Conservation (phyloP, 1,140 invertebrate species). For the Rhizoglyphus robini region DNA sequence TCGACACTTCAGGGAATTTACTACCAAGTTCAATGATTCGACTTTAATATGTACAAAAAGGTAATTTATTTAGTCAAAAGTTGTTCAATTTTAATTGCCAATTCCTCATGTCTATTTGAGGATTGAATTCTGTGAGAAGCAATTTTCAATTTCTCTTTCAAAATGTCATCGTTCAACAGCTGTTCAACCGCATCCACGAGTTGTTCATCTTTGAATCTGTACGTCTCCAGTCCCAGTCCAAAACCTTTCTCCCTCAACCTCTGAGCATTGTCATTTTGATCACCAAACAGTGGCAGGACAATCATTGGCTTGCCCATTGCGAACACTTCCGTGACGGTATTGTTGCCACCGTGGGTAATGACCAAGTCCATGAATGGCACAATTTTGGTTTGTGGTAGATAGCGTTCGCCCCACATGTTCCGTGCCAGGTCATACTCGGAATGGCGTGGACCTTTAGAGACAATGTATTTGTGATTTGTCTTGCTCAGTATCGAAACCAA, state of each 20-base stretch:
- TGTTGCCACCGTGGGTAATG: slow-evolving; percentile 31
- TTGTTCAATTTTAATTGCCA: not conserved
- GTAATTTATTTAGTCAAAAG: too few species aligned
- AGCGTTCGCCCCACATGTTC: slow-evolving; percentile 21
- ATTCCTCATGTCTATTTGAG: not conserved
- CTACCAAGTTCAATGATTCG: too few species aligned
- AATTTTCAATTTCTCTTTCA: not conserved
- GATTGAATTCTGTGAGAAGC: not conserved
- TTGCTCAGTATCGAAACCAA: not conserved
- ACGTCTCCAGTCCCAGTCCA: not conserved
- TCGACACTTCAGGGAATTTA: too few species aligned
- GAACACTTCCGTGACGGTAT: slow-evolving; percentile 13
- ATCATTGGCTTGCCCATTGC: slow-evolving; percentile 5
- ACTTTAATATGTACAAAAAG: too few species aligned
- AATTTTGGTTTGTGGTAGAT: slow-evolving; percentile 13
- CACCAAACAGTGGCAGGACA: slow-evolving; percentile 18
- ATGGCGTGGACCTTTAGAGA: slow-evolving; percentile 7
- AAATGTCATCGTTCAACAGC: not conserved
- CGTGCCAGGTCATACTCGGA: not conserved
- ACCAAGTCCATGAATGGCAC: slow-evolving; percentile 24
- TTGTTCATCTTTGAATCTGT: not conserved
- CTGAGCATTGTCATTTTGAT: slow-evolving; percentile 20
- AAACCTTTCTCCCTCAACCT: slow-evolving; percentile 12
- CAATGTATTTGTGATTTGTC: slow-evolving; percentile 4
- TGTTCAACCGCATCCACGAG: not conserved